Percentiles rank a stretch among this genome's conserved stretches.
These are phyloP conservation scores for Bungarus multicinctus DNA, from an alignment of 2,113 vertebrate species.

Conservation along the genomic window DNA sequence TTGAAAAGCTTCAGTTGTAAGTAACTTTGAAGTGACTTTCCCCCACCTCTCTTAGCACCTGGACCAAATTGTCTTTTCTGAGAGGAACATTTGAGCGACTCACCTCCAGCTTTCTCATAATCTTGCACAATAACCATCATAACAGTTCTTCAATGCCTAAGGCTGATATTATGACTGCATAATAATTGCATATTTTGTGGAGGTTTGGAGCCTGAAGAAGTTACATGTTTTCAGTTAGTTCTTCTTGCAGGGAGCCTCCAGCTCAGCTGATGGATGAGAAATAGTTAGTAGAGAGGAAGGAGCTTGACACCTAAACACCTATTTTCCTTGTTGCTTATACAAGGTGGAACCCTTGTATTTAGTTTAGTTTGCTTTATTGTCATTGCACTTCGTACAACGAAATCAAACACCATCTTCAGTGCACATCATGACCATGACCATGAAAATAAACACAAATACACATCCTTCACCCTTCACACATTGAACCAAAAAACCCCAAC, in stretches of 20 bases:
- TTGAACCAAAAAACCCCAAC: too few relatives aligned
- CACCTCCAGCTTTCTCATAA: not conserved
- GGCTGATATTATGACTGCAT: not conserved
- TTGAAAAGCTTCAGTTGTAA: not conserved
- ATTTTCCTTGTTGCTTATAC: not conserved
- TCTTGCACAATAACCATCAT: not conserved
- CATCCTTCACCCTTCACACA: too few relatives aligned
- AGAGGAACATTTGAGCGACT: not conserved
- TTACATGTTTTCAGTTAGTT: not conserved
- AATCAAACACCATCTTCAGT: too few relatives aligned
- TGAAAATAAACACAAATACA: too few relatives aligned
- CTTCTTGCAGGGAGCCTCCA: not conserved
- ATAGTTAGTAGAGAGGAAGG: not conserved
- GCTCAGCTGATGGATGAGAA: not conserved
- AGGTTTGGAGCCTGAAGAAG: not conserved
- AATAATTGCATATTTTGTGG: conserved; percentile 1
- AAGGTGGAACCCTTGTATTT: too few relatives aligned
- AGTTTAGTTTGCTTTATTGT: too few relatives aligned
- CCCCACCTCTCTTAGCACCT: not conserved
- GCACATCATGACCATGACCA: too few relatives aligned
- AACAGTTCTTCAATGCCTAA: not conserved
- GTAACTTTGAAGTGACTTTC: not conserved
- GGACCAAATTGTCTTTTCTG: not conserved
- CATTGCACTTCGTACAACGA: too few relatives aligned
- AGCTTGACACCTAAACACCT: not conserved